Percentiles rank a stretch among this genome's conserved stretches.
Conservation (phyloP, 2,797 vertebrate species). For the Rhinogobio ventralis region DNA sequence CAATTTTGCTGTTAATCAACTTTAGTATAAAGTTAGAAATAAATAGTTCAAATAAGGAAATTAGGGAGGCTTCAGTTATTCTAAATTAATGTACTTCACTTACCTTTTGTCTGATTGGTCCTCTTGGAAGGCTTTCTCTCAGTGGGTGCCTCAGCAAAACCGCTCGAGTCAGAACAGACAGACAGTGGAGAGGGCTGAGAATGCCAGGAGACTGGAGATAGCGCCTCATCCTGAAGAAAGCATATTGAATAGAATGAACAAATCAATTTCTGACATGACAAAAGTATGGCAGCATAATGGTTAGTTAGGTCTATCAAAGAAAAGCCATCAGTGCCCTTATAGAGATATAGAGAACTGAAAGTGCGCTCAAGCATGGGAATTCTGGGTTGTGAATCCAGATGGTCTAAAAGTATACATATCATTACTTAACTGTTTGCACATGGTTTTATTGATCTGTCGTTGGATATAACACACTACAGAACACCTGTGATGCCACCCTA, state of each 20-base stretch:
- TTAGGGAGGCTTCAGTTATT: not conserved
- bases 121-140: slow-evolving; percentile 73
- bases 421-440: not conserved
- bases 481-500: not conserved
- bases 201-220: slow-evolving; percentile 79
- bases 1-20: not conserved
- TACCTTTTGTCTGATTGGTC: slow-evolving; percentile 73
- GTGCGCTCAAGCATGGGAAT: not conserved
- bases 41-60: not conserved
- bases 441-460: no score
- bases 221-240: slow-evolving; percentile 84
- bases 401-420: not conserved
- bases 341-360: not conserved
- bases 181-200: slow-evolving; percentile 85
- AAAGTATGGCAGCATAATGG: not conserved
- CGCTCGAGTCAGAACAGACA: slow-evolving; percentile 84
- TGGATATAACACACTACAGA: no score
- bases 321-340: not conserved
- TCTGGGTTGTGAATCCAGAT: not conserved
- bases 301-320: not conserved
- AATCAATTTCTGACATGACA: not conserved
- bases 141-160: slow-evolving; percentile 71
- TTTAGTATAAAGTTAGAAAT: not conserved
- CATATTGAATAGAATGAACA: slow-evolving; percentile 24
- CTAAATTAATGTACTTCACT: slow-evolving; percentile 24